These are phyloP conservation scores for Eupithecia tripunctaria DNA, from an alignment of 2,888 invertebrate species.

Conservation along the genomic window DNA sequence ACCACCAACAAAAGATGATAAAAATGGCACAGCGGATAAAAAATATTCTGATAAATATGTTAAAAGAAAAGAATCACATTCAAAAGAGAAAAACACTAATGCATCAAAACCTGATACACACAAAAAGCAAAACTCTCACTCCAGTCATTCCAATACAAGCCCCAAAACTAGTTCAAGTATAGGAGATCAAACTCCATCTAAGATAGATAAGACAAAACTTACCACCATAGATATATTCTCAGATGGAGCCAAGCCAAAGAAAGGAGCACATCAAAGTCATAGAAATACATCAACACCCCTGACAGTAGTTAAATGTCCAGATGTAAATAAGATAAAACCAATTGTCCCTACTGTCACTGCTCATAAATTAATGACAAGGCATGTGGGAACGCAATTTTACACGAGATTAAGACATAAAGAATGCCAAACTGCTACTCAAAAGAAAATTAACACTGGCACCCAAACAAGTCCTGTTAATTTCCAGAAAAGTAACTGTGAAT, in stretches of 20 bases:
- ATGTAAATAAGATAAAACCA: conserved; percentile 53
- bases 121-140: conserved; percentile 59
- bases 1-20: conserved; percentile 56
- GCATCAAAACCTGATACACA: conserved; percentile 30
- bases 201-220: conserved; percentile 68
- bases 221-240: conserved; percentile 75
- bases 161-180: conserved; percentile 55
- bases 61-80: conserved; percentile 69
- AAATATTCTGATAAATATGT: conserved; percentile 73
- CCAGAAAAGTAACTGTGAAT: conserved; percentile 47
- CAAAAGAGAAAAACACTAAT: conserved; percentile 45
- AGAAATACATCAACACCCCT: conserved; percentile 62
- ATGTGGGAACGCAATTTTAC: conserved; percentile 60
- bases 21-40: conserved; percentile 59
- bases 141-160: conserved; percentile 65
- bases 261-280: conserved; percentile 62
- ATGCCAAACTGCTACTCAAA: conserved; percentile 61
- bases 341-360: conserved; percentile 42
- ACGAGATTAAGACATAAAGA: conserved; percentile 58
- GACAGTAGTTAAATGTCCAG: conserved; percentile 48
- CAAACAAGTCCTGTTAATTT: conserved; percentile 64
- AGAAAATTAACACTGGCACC: conserved; percentile 51
- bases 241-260: conserved; percentile 61
- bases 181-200: conserved; percentile 53
- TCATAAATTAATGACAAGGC: conserved; percentile 53